These are phyloP conservation scores for Apostichopus parvimensis DNA, from an alignment of 35 echinoderm and acorn worm species.

Conservation along the genomic window DNA sequence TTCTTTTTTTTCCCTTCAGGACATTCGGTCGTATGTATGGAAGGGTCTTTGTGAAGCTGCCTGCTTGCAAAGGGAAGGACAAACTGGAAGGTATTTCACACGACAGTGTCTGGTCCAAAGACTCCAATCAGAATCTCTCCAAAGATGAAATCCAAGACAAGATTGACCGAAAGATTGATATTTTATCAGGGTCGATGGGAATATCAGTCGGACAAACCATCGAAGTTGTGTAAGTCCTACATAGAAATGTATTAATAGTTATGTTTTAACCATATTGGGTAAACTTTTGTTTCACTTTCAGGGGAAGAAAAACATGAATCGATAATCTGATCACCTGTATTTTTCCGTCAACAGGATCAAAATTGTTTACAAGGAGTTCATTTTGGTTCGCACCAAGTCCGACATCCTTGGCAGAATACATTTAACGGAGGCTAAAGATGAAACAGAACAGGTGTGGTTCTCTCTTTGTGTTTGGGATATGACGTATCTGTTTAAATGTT, in stretches of 20 bases:
- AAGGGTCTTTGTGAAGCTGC: background rate
- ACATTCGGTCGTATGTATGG: background rate
- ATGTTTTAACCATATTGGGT: too few relatives aligned
- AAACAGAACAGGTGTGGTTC: constrained; percentile 17
- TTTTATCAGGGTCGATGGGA: constrained; percentile 23
- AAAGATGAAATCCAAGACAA: constrained; percentile 24
- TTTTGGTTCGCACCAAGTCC: constrained; percentile 56
- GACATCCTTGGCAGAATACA: constrained; percentile 69
- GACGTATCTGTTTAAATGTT: too few relatives aligned
- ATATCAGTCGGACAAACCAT: constrained; percentile 56
- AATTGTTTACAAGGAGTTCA: constrained; percentile 59
- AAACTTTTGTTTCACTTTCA: too few relatives aligned
- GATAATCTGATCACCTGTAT: background rate
- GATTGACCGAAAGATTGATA: background rate
- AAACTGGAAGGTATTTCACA: background rate
- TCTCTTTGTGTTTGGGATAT: too few relatives aligned
- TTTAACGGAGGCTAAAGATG: constrained; percentile 67
- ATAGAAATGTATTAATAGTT: too few relatives aligned
- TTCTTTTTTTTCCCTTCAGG: background rate
- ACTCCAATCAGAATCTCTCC: background rate
- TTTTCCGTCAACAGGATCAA: constrained; percentile 50
- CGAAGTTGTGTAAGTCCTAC: constrained; percentile 64
- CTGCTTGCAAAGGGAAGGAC: background rate
- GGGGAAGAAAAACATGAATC: too few relatives aligned
- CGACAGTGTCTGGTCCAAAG: constrained; percentile 16